phyloP scores from a whole-genome alignment of 2,113 vertebrate genomes.

The Ovibos moschatus region DNA sequence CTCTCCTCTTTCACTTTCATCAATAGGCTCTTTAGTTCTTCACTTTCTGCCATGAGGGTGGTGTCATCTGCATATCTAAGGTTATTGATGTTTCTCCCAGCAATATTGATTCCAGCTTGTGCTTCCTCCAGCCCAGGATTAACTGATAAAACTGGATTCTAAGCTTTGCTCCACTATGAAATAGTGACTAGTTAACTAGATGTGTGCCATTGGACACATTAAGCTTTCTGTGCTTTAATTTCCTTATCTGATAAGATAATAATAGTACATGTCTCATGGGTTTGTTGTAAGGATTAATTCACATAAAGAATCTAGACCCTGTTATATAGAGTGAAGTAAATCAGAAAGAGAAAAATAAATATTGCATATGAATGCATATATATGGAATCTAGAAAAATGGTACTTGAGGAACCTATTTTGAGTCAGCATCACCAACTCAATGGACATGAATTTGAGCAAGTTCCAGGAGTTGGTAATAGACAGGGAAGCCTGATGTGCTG shows the following conservation, averaged over 20 bases:
- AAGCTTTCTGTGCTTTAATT: not conserved
- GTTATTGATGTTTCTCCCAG: not conserved
- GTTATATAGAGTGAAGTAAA: not conserved
- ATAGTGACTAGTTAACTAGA: not conserved
- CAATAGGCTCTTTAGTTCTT: not conserved
- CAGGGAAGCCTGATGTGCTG: not conserved
- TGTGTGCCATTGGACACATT: not conserved
- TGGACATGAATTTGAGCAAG: not conserved
- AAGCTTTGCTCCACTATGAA: not conserved
- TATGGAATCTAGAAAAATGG: not conserved
- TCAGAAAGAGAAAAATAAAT: not conserved
- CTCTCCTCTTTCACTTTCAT: not conserved
- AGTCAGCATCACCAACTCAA: not conserved
- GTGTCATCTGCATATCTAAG: not conserved
- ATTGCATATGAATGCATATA: not conserved
- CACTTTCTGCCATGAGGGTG: not conserved
- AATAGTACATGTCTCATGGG: not conserved
- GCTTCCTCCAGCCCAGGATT: not conserved
- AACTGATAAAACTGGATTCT: not conserved
- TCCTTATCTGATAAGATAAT: not conserved
- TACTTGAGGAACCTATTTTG: not conserved
- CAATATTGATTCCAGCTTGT: not conserved
- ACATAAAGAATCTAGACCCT: not conserved
- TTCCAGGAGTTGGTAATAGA: not conserved
- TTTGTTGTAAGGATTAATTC: constrained; percentile 1